Evolutionary conservation across 2,797 vertebrate species (phyloP).

Genomic region (Enteromius unitaeniatus): DNA sequence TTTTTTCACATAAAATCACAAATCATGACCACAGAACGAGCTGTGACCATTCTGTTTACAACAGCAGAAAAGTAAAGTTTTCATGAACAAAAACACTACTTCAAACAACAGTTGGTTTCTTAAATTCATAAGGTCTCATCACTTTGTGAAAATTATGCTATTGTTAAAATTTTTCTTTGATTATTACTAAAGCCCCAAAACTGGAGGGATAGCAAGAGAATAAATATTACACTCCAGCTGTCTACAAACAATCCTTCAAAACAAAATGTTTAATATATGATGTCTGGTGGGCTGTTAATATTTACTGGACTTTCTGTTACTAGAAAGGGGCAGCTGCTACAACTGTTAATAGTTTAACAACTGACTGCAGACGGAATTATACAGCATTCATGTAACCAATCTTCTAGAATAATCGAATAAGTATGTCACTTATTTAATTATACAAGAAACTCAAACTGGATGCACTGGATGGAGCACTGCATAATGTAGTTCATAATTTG

Average conservation of each 20-base stretch:
- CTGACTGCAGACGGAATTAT: neutral
- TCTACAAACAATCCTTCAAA: neutral
- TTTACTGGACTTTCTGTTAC: neutral
- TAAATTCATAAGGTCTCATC: neutral
- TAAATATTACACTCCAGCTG: neutral
- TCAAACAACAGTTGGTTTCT: neutral
- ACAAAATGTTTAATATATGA: neutral
- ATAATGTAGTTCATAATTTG: constrained; percentile 31
- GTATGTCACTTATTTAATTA: constrained; percentile 1
- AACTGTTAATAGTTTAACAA: neutral
- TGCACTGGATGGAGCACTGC: neutral
- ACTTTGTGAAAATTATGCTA: neutral
- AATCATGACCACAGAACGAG: neutral
- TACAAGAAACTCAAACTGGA: neutral
- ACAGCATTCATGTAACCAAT: neutral
- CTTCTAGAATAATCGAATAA: neutral
- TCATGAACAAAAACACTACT: neutral
- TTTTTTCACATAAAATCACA: neutral
- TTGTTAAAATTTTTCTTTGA: neutral
- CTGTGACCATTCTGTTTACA: neutral
- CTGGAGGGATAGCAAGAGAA: no score
- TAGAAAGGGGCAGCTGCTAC: neutral
- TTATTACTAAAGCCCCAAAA: neutral
- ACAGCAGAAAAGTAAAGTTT: neutral
- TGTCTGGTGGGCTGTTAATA: neutral